Base-by-base conservation (phyloP, 1,140 invertebrate genomes). In the Zeugodacus cucurbitae region DNA sequence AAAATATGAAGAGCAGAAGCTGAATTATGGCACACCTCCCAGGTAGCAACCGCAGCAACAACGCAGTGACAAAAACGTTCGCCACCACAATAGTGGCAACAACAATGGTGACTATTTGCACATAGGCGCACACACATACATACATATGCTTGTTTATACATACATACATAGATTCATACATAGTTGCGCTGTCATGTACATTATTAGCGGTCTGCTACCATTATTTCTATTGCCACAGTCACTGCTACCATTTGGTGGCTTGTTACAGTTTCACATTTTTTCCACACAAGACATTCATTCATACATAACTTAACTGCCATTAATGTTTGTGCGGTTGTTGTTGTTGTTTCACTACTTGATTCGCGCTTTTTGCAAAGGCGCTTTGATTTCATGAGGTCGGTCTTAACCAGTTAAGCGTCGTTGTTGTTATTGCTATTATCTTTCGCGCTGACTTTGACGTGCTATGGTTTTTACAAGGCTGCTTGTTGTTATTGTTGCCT, bases 221-320 rank as follows among this genome's bases (percentile, higher is more conserved):
- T 54, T 54, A 54, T 87, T 87, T 64, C 59, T 59, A 58, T 87
- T 87, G 37, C 41, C 41, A 48, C 32, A 37, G 67, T 48, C 41
- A 41, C n/a, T 82, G 37, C 37, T 82, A 34, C 74, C 74, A 82
- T 82, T 82, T 82, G 74, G 11, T 82, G 74, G 11, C 41, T 48
- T 82, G 74, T 29, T 82, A 82, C 74, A 82, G 41, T 82, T 82
- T 82, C 74, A 82, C 37, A 54, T 48, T 44, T 82, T 74, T 70
- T 78, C 44, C n/a, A 6, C 17, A 10, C n/a, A 82, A 82, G 34
- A 17, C 41, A 82, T 48, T 82, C 74, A 82, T 48, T 3, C 41
- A 82, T 48, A 48, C 74, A 82, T 48, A 82, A 48, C 48, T 82
- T 82, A 82, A 82, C 74, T 82, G 74, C 41, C 44, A 82, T 48